Conservation (phyloP, 2,113 vertebrate species). For the Motacilla alba region DNA sequence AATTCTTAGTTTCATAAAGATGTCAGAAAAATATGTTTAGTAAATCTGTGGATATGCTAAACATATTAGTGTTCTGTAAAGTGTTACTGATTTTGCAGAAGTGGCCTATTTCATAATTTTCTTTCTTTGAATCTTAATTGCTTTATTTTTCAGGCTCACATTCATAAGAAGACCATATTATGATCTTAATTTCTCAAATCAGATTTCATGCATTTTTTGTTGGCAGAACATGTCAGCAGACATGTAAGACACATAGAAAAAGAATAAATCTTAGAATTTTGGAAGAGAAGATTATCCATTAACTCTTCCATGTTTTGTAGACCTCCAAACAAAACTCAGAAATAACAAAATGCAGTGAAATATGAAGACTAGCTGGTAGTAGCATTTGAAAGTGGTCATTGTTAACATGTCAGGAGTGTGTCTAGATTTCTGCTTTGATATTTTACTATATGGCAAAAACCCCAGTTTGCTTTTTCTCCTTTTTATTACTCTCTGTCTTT, state of each 20-base stretch:
- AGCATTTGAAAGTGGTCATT: neutral
- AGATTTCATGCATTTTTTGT: neutral
- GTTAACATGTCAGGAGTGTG: neutral
- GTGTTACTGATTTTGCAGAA: neutral
- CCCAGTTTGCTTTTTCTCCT: neutral
- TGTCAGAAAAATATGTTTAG: neutral
- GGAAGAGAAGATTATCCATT: neutral
- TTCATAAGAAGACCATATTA: neutral
- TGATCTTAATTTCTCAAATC: neutral
- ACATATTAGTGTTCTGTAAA: neutral
- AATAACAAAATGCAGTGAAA: neutral
- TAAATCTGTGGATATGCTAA: neutral
- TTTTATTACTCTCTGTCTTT: neutral
- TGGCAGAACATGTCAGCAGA: neutral
- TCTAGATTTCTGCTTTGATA: neutral
- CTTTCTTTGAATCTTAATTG: neutral
- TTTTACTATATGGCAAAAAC: neutral
- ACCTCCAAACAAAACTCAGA: neutral
- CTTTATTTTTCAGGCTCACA: neutral
- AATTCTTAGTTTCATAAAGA: neutral
- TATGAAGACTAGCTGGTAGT: neutral
- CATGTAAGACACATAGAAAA: neutral
- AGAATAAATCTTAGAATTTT: neutral
- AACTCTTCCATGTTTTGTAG: neutral
- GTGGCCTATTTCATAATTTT: neutral